Evolutionary conservation across 1,140 invertebrate species (phyloP).

Genomic region (Fopius arisanus): DNA sequence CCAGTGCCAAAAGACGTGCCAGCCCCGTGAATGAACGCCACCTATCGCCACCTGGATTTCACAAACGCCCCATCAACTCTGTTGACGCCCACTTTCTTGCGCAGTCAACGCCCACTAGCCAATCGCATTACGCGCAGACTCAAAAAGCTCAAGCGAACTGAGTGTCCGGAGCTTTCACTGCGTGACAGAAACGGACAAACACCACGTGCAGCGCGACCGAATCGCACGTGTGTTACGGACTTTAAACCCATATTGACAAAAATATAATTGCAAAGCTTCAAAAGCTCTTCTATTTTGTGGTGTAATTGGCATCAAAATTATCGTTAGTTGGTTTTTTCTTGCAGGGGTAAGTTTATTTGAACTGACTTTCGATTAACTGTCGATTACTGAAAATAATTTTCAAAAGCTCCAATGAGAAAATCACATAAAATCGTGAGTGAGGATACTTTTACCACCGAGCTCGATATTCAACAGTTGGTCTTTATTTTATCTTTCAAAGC

Average conservation of each 20-base stretch:
- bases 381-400: too few species aligned
- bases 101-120: conserved; percentile 60
- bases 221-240: conserved; percentile 59
- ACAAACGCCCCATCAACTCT: conserved; percentile 51
- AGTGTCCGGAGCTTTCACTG: conserved; percentile 41
- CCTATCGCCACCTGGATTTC: conserved; percentile 57
- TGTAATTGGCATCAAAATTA: not conserved
- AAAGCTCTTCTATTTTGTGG: not conserved
- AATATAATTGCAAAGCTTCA: not conserved
- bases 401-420: not conserved
- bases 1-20: conserved; percentile 56
- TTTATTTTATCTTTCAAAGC: conserved; percentile 64
- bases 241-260: conserved; percentile 35
- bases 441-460: conserved; percentile 30
- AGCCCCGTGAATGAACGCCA: conserved; percentile 39
- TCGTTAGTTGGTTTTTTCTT: too few species aligned
- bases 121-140: conserved; percentile 46
- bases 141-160: conserved; percentile 33
- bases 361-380: too few species aligned
- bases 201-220: conserved; percentile 62
- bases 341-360: too few species aligned
- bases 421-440: not conserved
- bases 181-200: conserved; percentile 55
- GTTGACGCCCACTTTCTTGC: conserved; percentile 59
- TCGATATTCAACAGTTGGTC: conserved; percentile 66